phyloP scores from a whole-genome alignment of 2,888 invertebrate genomes.

The Paralinhomoeus sp. region DNA sequence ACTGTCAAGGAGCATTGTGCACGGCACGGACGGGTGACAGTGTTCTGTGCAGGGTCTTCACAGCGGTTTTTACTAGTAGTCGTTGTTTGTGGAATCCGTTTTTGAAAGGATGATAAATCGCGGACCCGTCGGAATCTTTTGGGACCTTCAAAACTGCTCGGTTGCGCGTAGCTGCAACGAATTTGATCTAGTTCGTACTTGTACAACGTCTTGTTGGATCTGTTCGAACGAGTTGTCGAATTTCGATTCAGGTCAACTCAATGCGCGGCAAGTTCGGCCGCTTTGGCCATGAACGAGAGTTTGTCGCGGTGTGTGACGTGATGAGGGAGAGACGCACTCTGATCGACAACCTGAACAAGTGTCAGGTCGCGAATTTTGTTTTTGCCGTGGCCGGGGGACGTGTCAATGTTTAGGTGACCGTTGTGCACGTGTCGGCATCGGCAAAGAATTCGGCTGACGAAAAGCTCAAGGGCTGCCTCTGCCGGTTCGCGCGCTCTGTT shows the following conservation, averaged over 20 bases:
- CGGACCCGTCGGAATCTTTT: conserved; percentile 23
- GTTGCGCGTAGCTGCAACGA: conserved; percentile 56
- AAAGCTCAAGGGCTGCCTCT: conserved; percentile 56
- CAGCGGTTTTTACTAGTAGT: too few species aligned
- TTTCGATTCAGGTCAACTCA: conserved; percentile 43
- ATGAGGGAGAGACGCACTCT: conserved; percentile 50
- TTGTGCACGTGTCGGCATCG: conserved; percentile 58
- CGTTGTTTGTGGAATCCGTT: too few species aligned
- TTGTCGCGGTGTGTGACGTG: conserved; percentile 69
- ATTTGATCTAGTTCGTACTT: too few species aligned
- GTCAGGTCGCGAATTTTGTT: too few species aligned
- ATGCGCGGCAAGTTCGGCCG: conserved; percentile 51
- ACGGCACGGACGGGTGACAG: too few species aligned
- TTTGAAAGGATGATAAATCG: too few species aligned
- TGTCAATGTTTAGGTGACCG: conserved; percentile 50
- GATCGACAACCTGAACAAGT: conserved; percentile 57
- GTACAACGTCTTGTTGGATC: too few species aligned
- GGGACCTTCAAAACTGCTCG: conserved; percentile 78
- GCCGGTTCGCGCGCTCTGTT: conserved; percentile 57
- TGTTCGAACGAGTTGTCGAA: too few species aligned
- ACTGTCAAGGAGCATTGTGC: too few species aligned
- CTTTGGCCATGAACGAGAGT: conserved; percentile 57
- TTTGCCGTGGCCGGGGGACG: too few species aligned
- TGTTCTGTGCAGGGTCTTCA: too few species aligned
- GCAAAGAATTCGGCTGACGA: conserved; percentile 66